phyloP scores from a whole-genome alignment of 1,140 invertebrate species.

The Zaprionus nigranus region DNA sequence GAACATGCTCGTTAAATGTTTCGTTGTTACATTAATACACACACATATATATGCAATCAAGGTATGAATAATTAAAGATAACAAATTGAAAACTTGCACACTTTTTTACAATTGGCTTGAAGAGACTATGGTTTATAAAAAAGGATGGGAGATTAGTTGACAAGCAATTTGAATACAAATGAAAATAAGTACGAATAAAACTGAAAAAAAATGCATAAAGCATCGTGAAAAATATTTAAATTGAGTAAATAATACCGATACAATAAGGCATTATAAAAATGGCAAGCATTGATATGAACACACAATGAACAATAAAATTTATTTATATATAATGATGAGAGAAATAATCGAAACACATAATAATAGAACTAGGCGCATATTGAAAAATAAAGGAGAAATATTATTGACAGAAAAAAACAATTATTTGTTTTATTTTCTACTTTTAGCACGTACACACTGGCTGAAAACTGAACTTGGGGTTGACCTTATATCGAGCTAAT shows the following conservation, averaged over 20 bases:
- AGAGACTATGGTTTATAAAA: constrained; percentile 64
- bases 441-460: too few species aligned
- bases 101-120: constrained; percentile 69
- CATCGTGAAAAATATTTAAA: background rate
- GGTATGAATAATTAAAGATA: constrained; percentile 48
- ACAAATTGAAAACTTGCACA: constrained; percentile 62
- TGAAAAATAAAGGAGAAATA: constrained; percentile 81
- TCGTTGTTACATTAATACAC: constrained; percentile 64
- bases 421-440: background rate
- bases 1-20: constrained; percentile 70
- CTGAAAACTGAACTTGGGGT: too few species aligned
- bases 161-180: constrained; percentile 66
- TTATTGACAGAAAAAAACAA: constrained; percentile 69
- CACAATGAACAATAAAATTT: constrained; percentile 74
- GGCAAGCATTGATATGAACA: constrained; percentile 65
- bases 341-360: constrained; percentile 72
- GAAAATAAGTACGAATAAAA: background rate
- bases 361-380: constrained; percentile 81
- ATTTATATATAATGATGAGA: constrained; percentile 73
- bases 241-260: background rate
- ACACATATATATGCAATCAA: constrained; percentile 31
- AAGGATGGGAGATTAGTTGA: constrained; percentile 68
- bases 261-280: constrained; percentile 39
- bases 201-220: constrained; percentile 3
- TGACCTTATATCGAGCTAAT: too few species aligned